Conservation (phyloP, 2,888 invertebrate species). For the Junonia oenone region DNA sequence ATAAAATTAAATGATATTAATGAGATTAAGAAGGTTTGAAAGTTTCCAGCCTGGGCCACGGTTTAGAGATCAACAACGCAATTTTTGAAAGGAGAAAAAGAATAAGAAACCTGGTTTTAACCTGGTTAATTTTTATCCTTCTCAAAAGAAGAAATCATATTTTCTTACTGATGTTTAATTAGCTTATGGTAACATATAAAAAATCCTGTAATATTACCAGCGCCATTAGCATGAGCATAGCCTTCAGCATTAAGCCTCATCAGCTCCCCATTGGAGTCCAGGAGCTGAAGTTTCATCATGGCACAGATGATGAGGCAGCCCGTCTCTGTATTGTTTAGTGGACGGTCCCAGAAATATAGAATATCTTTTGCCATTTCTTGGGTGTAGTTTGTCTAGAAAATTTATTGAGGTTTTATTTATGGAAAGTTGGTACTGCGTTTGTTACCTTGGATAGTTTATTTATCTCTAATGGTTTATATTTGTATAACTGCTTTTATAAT, state of each 20-base stretch:
- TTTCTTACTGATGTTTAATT: too few relatives aligned
- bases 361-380: constrained; percentile 35
- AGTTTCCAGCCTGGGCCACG: background rate
- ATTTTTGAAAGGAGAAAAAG: too few relatives aligned
- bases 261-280: constrained; percentile 30
- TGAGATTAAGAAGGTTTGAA: too few relatives aligned
- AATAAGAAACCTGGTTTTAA: too few relatives aligned
- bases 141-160: too few relatives aligned
- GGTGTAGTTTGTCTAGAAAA: constrained; percentile 34
- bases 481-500: too few relatives aligned
- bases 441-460: too few relatives aligned
- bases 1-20: background rate
- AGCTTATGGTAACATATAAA: too few relatives aligned
- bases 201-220: constrained; percentile 52
- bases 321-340: constrained; percentile 27
- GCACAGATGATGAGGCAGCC: constrained; percentile 45
- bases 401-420: constrained; percentile 9
- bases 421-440: too few relatives aligned
- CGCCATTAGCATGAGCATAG: constrained; percentile 45
- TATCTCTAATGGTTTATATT: too few relatives aligned
- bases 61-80: too few relatives aligned
- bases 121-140: too few relatives aligned
- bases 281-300: constrained; percentile 33
- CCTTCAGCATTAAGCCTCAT: constrained; percentile 25
- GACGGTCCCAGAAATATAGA: constrained; percentile 39